Base-by-base conservation (phyloP, 2,797 vertebrate species). In the Arctocebus calabarensis region DNA sequence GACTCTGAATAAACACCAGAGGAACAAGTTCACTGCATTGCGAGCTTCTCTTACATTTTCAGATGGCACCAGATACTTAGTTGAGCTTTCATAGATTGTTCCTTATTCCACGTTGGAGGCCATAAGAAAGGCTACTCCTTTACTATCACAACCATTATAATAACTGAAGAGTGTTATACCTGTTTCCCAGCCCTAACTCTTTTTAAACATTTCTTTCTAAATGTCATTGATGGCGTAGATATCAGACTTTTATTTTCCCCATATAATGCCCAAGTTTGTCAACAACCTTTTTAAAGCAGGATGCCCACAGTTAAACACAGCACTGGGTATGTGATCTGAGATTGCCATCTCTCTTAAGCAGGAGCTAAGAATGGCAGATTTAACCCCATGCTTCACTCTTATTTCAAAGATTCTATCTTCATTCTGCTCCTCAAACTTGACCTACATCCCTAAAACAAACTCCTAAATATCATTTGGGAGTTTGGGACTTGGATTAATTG, bases 201-300 rank as follows among this genome's bases (percentile, higher is more conserved):
- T 90, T 88, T 59, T 64, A 43, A 32, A 17, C 12, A 13, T 20
- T 40, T 90, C 70, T 83, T 84, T 74, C 52, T 20, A 68, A 84
- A 77, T 4, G 90, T 71, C 20, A 8, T 94, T 43, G 14, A 61
- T 16, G 14, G n/a, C 20, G 73, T 64, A 88, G 48, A n/a, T 71
- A 88, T 10, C 2, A 85, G 52, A 64, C 81, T 78, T 85, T 85
- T 83, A 64, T 62, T 79, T 61, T 82, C 52, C 32, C 34, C 22
- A 3, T 22, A 37, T 23, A 11, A 12, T 55, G 13, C 4, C 82
- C 3, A 52, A 55, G 32, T 83, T 81, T 78, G 32, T 57, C 7
- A 82, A 55, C 20, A 64, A 55, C 3, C 19, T 17, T 85, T 48
- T 88, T 32, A 45, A 96, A 74, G 29, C 17, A 3, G 61, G 84